Evolutionary conservation across 2,797 vertebrate species (phyloP).

Genomic region (Propithecus perrieri): DNA sequence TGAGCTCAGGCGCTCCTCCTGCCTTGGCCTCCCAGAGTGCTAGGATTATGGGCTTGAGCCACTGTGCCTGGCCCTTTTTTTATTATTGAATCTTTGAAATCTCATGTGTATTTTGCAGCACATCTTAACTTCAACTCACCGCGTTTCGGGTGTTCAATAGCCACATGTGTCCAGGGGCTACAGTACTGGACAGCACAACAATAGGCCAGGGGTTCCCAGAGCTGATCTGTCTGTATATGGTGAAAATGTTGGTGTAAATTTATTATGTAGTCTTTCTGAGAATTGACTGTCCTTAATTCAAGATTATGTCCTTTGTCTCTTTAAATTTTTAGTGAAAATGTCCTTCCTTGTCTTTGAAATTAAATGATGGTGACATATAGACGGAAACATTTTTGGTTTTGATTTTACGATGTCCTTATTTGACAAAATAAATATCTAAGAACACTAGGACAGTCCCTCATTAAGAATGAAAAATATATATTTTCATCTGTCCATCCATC

Average conservation of each 20-base stretch:
- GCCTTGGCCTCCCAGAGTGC: no score
- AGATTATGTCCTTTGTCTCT: neutral
- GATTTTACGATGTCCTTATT: neutral
- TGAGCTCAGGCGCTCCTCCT: no score
- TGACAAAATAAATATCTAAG: neutral
- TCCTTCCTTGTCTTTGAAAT: neutral
- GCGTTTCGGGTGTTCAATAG: neutral
- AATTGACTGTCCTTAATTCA: neutral
- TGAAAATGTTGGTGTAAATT: neutral
- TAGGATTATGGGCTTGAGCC: no score
- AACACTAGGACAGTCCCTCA: neutral
- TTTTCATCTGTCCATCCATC: neutral
- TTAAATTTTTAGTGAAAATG: neutral
- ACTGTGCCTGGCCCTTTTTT: neutral
- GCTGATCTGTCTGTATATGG: neutral
- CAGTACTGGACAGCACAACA: neutral
- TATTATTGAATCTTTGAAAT: neutral
- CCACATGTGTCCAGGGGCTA: rapidly evolving
- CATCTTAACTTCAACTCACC: neutral
- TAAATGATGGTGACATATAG: neutral
- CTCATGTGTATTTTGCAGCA: neutral
- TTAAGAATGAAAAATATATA: neutral
- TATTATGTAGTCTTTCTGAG: neutral
- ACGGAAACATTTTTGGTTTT: neutral
- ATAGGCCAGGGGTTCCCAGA: neutral